Base-by-base conservation (phyloP, 2,797 vertebrate species). In the Acestrorhynchus altus region DNA sequence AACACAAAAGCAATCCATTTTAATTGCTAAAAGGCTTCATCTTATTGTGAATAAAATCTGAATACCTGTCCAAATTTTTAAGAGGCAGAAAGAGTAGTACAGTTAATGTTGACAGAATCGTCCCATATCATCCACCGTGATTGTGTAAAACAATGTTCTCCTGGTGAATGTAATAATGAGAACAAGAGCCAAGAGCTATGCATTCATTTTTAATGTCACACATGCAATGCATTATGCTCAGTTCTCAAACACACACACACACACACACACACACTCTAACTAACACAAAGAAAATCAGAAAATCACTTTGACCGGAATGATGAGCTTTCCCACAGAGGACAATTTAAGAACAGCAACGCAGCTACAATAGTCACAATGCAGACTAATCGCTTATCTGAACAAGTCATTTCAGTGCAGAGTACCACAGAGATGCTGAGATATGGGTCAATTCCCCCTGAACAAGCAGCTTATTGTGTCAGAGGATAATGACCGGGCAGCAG, bases 181-280 rank as follows among this genome's bases (percentile, higher is more conserved):
- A 76, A 76, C 83, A 83, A 69, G 77, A 76, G 83, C 85, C 84
- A 90, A 90, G 83, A 81, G 87, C 85, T 80, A 85, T 80, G 87
- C 89, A 91, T 92, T 92, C 89, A 92, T 91, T 89, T 91, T 89
- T 89, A 85, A 87, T 86, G 85, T 81, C 74, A 86, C 87, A 89
- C 85, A 76, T 89, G 88, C 87, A 87, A 76, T 57, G 78, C 74
- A 84, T 91, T 91, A 90, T 90, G 87, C 90, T 84, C 77, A 47
- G 77, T 78, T 70, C 76, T 71, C 47, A 79, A 57, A 79, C 66
- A 78, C 74, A 81, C 20, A 20, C 76, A 72, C n/a, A 74, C 49
- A 83, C 10, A 66, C 18, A 64, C 15, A 74, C 66, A 18, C 73
- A 78, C 74, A 83, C 46, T n/a, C n/a, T n/a, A n/a, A 78, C 31